These are phyloP conservation scores for Nyctalus aviator DNA, from an alignment of 2,797 vertebrate species.

Conservation along the genomic window DNA sequence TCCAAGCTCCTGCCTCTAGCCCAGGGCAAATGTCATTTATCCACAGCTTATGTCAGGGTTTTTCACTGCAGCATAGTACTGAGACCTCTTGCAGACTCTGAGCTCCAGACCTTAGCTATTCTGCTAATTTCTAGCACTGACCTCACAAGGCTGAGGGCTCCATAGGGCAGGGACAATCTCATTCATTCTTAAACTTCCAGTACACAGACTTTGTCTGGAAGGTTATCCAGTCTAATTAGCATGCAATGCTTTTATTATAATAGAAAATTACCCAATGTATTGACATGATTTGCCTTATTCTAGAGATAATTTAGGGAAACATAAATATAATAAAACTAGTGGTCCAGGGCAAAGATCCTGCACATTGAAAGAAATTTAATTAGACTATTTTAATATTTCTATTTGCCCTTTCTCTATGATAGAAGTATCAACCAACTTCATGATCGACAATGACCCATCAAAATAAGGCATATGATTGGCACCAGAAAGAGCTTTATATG, in stretches of 20 bases:
- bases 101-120: neutral
- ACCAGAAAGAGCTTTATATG: too few species aligned
- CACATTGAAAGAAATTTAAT: too few species aligned
- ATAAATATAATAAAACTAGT: neutral
- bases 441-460: too few species aligned
- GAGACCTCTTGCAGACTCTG: neutral
- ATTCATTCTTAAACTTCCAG: constrained; percentile 1
- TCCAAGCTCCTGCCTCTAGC: neutral
- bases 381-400: too few species aligned
- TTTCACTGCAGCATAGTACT: neutral
- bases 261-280: neutral
- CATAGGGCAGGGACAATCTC: neutral
- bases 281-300: neutral
- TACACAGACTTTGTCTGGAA: neutral
- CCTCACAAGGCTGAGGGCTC: neutral
- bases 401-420: too few species aligned
- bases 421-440: too few species aligned
- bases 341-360: too few species aligned
- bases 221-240: too few species aligned
- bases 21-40: neutral
- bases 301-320: neutral
- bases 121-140: neutral
- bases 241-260: too few species aligned
- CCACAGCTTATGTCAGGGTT: neutral
- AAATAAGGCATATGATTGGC: too few species aligned